Conservation (phyloP, 2,888 invertebrate genomes). For the Eledona agricola region DNA sequence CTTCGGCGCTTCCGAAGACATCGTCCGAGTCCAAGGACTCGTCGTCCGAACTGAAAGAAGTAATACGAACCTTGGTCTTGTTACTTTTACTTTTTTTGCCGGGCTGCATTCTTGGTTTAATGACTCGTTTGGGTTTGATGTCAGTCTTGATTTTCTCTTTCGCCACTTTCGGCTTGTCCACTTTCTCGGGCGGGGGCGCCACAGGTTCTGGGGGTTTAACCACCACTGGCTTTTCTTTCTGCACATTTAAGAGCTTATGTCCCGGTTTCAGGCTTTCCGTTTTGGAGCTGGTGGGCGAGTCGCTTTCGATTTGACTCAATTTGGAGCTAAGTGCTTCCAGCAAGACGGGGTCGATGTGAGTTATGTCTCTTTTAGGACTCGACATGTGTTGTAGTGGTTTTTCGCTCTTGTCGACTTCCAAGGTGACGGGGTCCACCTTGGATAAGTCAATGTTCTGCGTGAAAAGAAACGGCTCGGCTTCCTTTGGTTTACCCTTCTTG, state of each 20-base stretch:
- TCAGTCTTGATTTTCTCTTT: constrained; percentile 68
- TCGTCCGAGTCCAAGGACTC: constrained; percentile 81
- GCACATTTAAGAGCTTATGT: constrained; percentile 47
- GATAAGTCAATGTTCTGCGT: constrained; percentile 80
- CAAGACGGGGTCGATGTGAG: constrained; percentile 74
- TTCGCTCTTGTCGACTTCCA: constrained; percentile 74
- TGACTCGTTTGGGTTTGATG: constrained; percentile 70
- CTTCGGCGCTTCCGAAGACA: constrained; percentile 79
- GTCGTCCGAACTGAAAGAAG: constrained; percentile 79
- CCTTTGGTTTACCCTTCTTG: constrained; percentile 64
- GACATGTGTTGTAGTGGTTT: constrained; percentile 70
- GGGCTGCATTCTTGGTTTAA: constrained; percentile 71
- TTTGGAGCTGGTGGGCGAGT: constrained; percentile 78
- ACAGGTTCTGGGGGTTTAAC: constrained; percentile 41
- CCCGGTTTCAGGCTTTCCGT: constrained; percentile 70
- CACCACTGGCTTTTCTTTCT: constrained; percentile 45
- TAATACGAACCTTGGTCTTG: constrained; percentile 75
- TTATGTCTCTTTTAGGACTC: constrained; percentile 77
- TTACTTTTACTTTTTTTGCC: constrained; percentile 69
- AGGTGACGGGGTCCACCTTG: constrained; percentile 76
- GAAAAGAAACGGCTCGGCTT: constrained; percentile 68
- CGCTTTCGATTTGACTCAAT: constrained; percentile 79
- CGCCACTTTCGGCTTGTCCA: constrained; percentile 53
- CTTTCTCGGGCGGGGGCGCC: constrained; percentile 39
- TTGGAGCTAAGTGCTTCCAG: constrained; percentile 75